Base-by-base conservation (phyloP, 1,140 invertebrate species). In the Drosophila tristis region DNA sequence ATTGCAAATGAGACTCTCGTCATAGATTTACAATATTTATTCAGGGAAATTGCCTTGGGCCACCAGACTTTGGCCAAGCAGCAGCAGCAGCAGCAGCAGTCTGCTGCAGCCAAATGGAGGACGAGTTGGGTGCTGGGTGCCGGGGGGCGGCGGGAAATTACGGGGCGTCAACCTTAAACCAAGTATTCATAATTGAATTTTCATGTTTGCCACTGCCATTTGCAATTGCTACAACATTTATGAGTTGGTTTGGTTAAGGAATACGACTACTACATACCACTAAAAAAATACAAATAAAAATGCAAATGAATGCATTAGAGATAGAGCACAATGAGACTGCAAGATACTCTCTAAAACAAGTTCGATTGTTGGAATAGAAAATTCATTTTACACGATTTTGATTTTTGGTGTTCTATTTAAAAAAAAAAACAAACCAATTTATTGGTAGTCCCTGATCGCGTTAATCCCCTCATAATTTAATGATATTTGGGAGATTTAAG, bases 151-250 rank as follows among this genome's bases (percentile, higher is more conserved):
- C 35, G 35, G 60, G 55, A 62, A 60, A 64, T 74, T 61, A 53
- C 31, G 68, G 82, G 75, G 82, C 84, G 82, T 87, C 79, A 82
- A 86, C 81, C 77, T 81, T 81, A 66, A 58, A 48, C 57, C 63
- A 67, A 68, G 71, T 81, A 86, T 87, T 84, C 84, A 87, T 87
- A 87, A 87, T 87, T 87, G 82, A 87, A 87, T 87, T 87, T 87
- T 60, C 82, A 89, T 87, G 82, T 87, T 87, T 78, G 62, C 66
- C 71, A 74, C 72, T 74, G 54, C 72, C 63, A 70, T 70, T 39
- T 78, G 60, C 72, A 25, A 70, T 58, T 70, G 44, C 66, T 58
- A 59, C 77, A 62, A 53, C 64, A 70, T 66, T 84, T 84, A 74
- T 71, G 76, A 79, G 72, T 58, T 57, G 60, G 60, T 61, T 68